phyloP scores from a whole-genome alignment of 2,113 vertebrate species.

The Chauna torquata region DNA sequence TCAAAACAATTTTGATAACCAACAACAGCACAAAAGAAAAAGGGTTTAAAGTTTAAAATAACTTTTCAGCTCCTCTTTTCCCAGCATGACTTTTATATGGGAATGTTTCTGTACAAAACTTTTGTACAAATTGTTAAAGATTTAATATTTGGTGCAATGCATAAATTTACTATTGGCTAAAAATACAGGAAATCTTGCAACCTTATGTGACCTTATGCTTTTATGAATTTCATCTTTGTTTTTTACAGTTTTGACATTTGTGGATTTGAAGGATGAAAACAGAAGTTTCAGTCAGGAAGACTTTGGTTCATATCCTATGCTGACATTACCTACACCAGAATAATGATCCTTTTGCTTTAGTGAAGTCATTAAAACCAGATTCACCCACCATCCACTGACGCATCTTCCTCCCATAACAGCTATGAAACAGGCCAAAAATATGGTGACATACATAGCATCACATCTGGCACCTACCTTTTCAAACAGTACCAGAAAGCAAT shows the following conservation, averaged over 20 bases:
- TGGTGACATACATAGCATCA: not conserved
- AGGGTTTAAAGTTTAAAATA: not conserved
- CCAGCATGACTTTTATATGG: not conserved
- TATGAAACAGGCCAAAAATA: not conserved
- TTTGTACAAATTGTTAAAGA: not conserved
- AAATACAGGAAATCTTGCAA: not conserved
- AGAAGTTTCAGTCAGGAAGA: not conserved
- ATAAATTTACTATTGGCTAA: not conserved
- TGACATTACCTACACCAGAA: not conserved
- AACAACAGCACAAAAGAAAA: not conserved
- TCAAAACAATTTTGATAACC: not conserved
- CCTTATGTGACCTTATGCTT: not conserved
- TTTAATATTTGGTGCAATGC: not conserved
- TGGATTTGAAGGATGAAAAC: not conserved
- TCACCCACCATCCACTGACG: too few species aligned
- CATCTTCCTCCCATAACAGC: not conserved
- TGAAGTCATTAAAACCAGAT: not conserved
- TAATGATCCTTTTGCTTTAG: not conserved
- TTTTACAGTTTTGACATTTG: not conserved
- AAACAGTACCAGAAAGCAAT: not conserved
- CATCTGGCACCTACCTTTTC: too few species aligned
- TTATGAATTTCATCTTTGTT: not conserved
- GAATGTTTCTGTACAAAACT: not conserved
- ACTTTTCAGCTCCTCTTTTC: not conserved
- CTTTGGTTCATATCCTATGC: not conserved